Conservation (phyloP, 2,888 invertebrate genomes). For the Cylloceria caligata region DNA sequence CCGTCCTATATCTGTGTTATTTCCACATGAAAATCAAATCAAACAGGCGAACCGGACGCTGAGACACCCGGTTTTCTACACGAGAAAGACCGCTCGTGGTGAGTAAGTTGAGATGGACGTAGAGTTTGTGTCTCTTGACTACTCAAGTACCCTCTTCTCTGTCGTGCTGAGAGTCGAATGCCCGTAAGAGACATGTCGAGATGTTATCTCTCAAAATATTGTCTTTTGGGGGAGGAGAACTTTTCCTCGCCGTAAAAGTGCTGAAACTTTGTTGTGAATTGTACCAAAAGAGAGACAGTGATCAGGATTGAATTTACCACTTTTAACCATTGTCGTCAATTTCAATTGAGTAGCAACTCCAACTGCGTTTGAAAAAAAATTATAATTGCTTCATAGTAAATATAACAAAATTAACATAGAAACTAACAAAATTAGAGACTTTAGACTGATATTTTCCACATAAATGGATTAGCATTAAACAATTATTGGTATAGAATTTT, state of each 20-base stretch:
- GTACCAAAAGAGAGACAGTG: background rate
- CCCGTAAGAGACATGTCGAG: constrained; percentile 42
- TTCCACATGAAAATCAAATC: constrained; percentile 62
- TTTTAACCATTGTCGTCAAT: too few species aligned
- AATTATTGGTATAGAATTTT: too few species aligned
- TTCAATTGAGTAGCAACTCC: too few species aligned
- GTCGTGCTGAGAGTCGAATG: constrained; percentile 42
- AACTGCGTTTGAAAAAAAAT: too few species aligned
- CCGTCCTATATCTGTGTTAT: constrained; percentile 46
- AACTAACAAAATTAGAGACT: too few species aligned
- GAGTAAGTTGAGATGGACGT: constrained; percentile 20
- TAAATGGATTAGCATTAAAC: too few species aligned
- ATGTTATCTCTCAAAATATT: constrained; percentile 67
- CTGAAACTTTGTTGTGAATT: background rate
- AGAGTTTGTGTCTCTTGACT: constrained; percentile 38
- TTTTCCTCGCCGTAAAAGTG: constrained; percentile 13
- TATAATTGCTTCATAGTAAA: too few species aligned
- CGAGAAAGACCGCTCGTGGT: constrained; percentile 29
- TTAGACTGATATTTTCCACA: too few species aligned
- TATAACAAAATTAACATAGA: too few species aligned
- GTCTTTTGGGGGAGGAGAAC: constrained; percentile 42
- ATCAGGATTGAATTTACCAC: background rate
- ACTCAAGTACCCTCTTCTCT: constrained; percentile 51
- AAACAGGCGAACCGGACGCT: constrained; percentile 49
- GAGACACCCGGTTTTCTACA: constrained; percentile 19